These are phyloP conservation scores for Catocala fraxini DNA, from an alignment of 2,888 invertebrate species.

Conservation along the genomic window DNA sequence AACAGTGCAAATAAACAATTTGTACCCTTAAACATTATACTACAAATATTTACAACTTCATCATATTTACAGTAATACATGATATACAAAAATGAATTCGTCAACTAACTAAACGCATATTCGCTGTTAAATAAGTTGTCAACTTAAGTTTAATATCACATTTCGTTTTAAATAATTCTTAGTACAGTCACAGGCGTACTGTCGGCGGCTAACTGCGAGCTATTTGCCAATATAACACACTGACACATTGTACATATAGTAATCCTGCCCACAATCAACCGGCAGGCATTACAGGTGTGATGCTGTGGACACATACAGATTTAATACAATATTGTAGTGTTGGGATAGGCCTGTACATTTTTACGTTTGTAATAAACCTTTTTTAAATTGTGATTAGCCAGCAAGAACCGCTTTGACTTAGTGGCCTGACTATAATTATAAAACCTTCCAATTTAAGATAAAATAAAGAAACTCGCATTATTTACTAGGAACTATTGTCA, in stretches of 20 bases:
- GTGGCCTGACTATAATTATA: too few species aligned
- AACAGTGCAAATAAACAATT: slow-evolving; percentile 41
- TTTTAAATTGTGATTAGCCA: too few species aligned
- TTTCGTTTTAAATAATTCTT: slow-evolving; percentile 58
- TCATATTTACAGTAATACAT: slow-evolving; percentile 46
- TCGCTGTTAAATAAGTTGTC: slow-evolving; percentile 49
- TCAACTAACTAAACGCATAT: slow-evolving; percentile 50
- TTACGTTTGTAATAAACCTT: too few species aligned
- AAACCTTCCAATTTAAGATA: too few species aligned
- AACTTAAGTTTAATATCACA: slow-evolving; percentile 80
- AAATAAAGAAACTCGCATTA: too few species aligned
- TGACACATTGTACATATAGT: background rate
- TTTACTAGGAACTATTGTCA: too few species aligned
- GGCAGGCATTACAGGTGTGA: background rate
- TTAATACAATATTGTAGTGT: background rate
- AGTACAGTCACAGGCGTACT: background rate
- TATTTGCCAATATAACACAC: background rate
- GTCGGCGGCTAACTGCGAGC: background rate
- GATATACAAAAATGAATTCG: slow-evolving; percentile 48
- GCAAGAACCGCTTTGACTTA: too few species aligned
- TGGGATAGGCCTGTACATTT: too few species aligned
- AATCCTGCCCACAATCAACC: background rate
- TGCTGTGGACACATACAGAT: background rate
- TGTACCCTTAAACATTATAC: slow-evolving; percentile 43
- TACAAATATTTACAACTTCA: slow-evolving; percentile 39